Conservation (phyloP, 2,797 vertebrate genomes). For the Coregonus sp. region DNA sequence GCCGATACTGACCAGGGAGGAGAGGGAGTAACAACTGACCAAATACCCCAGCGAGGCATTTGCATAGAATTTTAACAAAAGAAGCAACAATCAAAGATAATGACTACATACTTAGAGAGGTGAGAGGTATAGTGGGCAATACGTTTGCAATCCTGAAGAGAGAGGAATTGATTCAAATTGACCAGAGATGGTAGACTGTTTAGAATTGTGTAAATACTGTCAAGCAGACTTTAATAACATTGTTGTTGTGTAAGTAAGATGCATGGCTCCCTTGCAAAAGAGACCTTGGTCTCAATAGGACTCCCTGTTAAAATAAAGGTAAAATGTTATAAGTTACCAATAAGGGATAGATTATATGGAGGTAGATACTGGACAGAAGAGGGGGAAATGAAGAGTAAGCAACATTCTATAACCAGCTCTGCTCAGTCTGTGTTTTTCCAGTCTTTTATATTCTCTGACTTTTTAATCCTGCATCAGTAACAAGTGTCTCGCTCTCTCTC, state of each 20-base stretch:
- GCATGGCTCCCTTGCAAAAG: too few relatives aligned
- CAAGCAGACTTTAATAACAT: neutral
- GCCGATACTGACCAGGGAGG: neutral
- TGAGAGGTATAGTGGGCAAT: too few relatives aligned
- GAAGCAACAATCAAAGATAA: neutral
- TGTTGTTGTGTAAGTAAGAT: too few relatives aligned
- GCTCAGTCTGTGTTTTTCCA: neutral
- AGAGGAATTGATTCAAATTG: neutral
- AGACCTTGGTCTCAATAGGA: too few relatives aligned
- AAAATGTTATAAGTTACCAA: neutral
- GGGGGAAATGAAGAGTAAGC: neutral
- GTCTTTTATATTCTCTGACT: neutral
- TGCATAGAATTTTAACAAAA: neutral
- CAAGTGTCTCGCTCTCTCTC: neutral
- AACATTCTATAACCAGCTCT: neutral
- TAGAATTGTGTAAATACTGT: too few relatives aligned
- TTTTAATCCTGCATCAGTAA: slow-evolving; percentile 4
- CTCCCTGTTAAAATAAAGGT: too few relatives aligned
- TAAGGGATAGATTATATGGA: neutral
- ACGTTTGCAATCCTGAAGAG: neutral
- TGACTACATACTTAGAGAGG: neutral
- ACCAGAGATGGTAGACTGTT: neutral
- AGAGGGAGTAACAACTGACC: neutral
- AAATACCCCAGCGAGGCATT: neutral
- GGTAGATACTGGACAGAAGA: neutral